These are phyloP conservation scores for Phoebastria nigripes DNA, from an alignment of 2,797 vertebrate genomes.

Conservation along the genomic window DNA sequence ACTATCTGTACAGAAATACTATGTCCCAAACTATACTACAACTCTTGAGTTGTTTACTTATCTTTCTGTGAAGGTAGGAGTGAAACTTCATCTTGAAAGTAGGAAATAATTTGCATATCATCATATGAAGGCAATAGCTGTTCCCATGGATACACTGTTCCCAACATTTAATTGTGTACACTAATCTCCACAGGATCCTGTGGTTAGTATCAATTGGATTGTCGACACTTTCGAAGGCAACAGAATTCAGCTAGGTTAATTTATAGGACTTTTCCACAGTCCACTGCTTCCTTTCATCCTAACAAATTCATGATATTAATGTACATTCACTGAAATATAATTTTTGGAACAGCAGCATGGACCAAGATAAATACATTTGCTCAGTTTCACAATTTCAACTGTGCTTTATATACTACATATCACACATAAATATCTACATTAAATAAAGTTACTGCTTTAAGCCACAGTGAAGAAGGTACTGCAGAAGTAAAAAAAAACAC, in stretches of 20 bases:
- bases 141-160: constrained; percentile 60
- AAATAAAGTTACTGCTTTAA: not conserved
- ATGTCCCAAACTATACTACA: not conserved
- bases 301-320: not conserved
- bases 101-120: constrained; percentile 49
- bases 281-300: not conserved
- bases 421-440: not conserved
- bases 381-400: not conserved
- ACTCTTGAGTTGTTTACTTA: not conserved
- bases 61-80: not conserved
- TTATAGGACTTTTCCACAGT: constrained; percentile 11
- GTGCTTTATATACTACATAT: not conserved
- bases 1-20: not conserved
- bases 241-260: constrained; percentile 27
- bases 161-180: constrained; percentile 54
- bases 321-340: not conserved
- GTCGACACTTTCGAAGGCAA: constrained; percentile 10
- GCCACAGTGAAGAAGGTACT: not conserved
- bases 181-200: constrained; percentile 50
- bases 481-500: not conserved
- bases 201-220: constrained; percentile 39
- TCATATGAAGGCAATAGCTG: constrained; percentile 32
- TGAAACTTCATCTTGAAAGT: not conserved
- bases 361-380: not conserved
- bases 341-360: not conserved